These are phyloP conservation scores for Lathamus discolor DNA, from an alignment of 2,113 vertebrate species.

Conservation along the genomic window DNA sequence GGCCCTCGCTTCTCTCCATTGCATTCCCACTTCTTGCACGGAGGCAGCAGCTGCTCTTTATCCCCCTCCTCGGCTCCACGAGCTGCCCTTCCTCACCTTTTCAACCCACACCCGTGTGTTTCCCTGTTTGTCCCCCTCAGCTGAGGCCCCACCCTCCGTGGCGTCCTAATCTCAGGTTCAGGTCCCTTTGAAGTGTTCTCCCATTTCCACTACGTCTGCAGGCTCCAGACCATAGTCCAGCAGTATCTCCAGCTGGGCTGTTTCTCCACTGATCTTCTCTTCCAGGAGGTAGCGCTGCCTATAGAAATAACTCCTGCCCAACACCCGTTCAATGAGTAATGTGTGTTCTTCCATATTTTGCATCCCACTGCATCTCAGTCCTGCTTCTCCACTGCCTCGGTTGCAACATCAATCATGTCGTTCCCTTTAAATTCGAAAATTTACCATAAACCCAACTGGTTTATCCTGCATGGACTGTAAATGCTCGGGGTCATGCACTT, in stretches of 20 bases:
- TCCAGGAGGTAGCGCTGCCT: background rate
- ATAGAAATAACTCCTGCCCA: background rate
- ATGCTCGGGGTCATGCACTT: background rate
- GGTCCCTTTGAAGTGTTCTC: background rate
- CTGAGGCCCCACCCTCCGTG: background rate
- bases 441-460: background rate
- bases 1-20: background rate
- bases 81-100: background rate
- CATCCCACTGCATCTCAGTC: background rate
- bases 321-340: rapidly evolving
- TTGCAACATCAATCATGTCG: background rate
- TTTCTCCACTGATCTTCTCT: background rate
- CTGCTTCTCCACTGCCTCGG: background rate
- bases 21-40: background rate
- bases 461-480: background rate
- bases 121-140: background rate
- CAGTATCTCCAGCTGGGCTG: background rate
- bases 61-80: rapidly evolving
- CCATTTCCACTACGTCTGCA: too few species aligned
- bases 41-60: background rate
- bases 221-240: background rate
- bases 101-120: rapidly evolving
- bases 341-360: background rate
- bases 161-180: background rate
- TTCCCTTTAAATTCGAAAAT: background rate